These are phyloP conservation scores for Hypomecis punctinalis DNA, from an alignment of 2,888 invertebrate genomes.

Conservation along the genomic window DNA sequence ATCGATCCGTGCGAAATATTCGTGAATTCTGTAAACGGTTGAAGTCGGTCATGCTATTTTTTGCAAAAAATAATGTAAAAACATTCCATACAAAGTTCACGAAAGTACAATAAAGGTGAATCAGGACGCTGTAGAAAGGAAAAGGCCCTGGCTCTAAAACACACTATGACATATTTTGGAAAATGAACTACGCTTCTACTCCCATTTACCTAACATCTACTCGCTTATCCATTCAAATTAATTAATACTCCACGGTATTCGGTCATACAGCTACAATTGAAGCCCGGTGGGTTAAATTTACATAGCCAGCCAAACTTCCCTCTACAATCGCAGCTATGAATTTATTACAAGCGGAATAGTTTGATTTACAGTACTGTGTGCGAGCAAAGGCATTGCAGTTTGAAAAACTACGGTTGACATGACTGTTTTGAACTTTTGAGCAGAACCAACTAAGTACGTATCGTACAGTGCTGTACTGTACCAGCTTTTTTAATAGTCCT, in stretches of 20 bases:
- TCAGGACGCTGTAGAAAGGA: no score
- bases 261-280: slow-evolving; percentile 28
- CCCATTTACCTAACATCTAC: no score
- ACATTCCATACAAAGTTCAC: no score
- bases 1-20: no score
- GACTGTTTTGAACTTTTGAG: slow-evolving; percentile 10
- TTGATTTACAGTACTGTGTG: slow-evolving; percentile 33
- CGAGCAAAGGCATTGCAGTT: slow-evolving; percentile 11
- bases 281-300: slow-evolving; percentile 36
- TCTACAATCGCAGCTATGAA: slow-evolving; percentile 35
- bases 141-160: no score
- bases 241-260: slow-evolving; percentile 2
- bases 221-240: background rate
- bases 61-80: no score
- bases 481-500: no score
- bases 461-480: background rate
- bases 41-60: no score
- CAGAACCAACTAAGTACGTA: background rate
- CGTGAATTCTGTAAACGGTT: no score
- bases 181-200: no score
- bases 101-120: no score
- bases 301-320: slow-evolving; percentile 37
- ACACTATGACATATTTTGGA: no score
- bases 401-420: slow-evolving; percentile 22
- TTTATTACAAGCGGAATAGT: slow-evolving; percentile 35